Evolutionary conservation across 2,797 vertebrate species (phyloP), one percentile per base, ranked within the genome.

Genomic region (Coendou prehensilis): DNA sequence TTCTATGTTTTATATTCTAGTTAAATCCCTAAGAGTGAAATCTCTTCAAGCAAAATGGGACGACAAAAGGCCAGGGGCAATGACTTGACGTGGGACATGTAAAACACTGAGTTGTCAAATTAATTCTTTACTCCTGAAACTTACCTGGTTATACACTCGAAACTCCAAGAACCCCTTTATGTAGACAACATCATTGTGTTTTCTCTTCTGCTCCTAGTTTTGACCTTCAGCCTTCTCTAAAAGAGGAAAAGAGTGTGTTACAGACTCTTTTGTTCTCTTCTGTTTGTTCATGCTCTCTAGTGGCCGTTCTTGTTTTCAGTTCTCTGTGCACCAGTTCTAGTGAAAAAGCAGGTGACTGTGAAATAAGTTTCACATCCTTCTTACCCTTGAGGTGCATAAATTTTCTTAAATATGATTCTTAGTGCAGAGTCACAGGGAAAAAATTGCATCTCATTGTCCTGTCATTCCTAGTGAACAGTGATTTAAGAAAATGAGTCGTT

Each of bases 31-130:
- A 91, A 90, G 82, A 90, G 73, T 69, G 10, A 93, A 89, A 93
- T 85, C 0, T 96, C 41, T 90, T 93, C 17, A 63, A 80, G 80
- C 80, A 96, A 94, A 96, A 96, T 10, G n/a, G 64, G 15, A 95
- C 93, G n/a, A 47, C 73, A 89, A 71, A 92, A 50, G 18, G 30
- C 23, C 75, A 54, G 9, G 15, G 85, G 3, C 50, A 41, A 6
- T 54, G 50, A 37, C 37, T 87, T 85, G 59, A 95, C 45, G 20
- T n/a, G 95, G 61, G 82, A 47, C 11, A 14, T 94, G 22, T 78
- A 41, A 92, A 95, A 84, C 8, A 0, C 37, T 61, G 52, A 90
- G 22, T 64, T 91, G 23, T 94, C 37, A 94, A 11, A 71, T 80
- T 85, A 90, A 89, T 63, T 93, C 45, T 82, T 95, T 75, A 37